Evolutionary conservation across 2,888 invertebrate genomes (phyloP).

Genomic region (Leistus spinibarbis): DNA sequence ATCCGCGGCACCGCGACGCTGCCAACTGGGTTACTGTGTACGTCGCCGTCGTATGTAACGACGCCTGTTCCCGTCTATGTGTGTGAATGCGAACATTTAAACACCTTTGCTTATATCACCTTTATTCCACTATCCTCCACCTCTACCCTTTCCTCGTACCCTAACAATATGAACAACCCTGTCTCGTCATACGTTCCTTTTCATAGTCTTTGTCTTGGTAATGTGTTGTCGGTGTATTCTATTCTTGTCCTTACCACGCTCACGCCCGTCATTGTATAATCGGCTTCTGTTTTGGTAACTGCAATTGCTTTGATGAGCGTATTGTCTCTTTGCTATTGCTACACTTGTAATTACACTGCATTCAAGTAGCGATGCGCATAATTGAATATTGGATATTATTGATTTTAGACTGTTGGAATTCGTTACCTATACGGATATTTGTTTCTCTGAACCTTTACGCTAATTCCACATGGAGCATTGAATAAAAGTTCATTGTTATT

Average conservation of each 20-base stretch:
- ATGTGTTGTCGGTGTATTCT: background rate
- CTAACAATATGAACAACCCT: background rate
- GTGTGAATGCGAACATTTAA: conserved; percentile 12
- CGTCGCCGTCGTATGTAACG: conserved; percentile 5
- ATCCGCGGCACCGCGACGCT: conserved; percentile 8
- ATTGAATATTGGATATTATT: background rate
- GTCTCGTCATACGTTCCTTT: background rate
- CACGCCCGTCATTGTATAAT: background rate
- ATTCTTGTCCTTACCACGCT: background rate
- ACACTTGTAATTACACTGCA: background rate
- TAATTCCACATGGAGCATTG: too few species aligned
- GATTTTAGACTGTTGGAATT: background rate
- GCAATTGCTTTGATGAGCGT: background rate
- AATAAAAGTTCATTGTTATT: too few species aligned
- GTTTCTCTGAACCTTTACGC: too few species aligned
- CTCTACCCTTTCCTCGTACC: background rate
- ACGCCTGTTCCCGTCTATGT: background rate
- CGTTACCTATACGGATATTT: too few species aligned
- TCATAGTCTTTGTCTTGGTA: background rate
- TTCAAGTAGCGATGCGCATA: background rate
- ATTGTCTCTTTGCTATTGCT: too few species aligned
- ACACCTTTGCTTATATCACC: conserved; percentile 13
- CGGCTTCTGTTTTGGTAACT: background rate
- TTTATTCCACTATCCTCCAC: background rate
- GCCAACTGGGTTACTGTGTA: conserved; percentile 33